phyloP scores from a whole-genome alignment of 2,888 invertebrate genomes.

The Coleophora flavipennella region DNA sequence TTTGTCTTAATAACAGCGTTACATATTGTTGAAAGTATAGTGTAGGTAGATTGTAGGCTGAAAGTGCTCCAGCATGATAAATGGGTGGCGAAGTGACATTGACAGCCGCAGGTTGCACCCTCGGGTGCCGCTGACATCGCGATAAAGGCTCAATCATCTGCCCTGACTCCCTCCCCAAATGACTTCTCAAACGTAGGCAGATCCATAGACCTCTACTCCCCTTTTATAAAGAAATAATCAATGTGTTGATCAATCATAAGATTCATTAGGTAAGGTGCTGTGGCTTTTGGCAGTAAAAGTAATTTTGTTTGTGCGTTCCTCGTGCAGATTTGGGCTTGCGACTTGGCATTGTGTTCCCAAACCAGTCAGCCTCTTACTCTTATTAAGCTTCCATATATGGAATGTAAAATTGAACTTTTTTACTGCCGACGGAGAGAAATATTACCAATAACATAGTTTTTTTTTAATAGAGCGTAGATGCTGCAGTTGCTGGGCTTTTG shows the following conservation, averaged over 20 bases:
- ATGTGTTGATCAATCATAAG: slow-evolving; percentile 37
- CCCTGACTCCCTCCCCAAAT: slow-evolving; percentile 38
- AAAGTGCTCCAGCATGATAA: slow-evolving; percentile 33
- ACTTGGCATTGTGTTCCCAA: too few species aligned
- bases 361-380: too few species aligned
- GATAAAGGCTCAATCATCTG: slow-evolving; percentile 60
- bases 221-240: slow-evolving; percentile 26
- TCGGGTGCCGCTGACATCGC: slow-evolving; percentile 27
- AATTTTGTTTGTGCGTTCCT: slow-evolving; percentile 12
- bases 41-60: too few species aligned
- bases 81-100: slow-evolving; percentile 41
- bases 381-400: too few species aligned
- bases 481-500: too few species aligned
- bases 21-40: too few species aligned
- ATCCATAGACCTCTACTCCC: slow-evolving; percentile 23
- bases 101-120: slow-evolving; percentile 45
- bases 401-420: too few species aligned
- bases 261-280: slow-evolving; percentile 35
- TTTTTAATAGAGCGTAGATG: too few species aligned
- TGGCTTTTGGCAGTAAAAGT: slow-evolving; percentile 33
- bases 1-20: too few species aligned
- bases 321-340: slow-evolving; percentile 6
- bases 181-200: slow-evolving; percentile 21
- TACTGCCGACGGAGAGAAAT: too few species aligned
- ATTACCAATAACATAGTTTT: too few species aligned